Evolutionary conservation across 1,140 invertebrate genomes (phyloP).

Genomic region (Euura saliciscinereae): DNA sequence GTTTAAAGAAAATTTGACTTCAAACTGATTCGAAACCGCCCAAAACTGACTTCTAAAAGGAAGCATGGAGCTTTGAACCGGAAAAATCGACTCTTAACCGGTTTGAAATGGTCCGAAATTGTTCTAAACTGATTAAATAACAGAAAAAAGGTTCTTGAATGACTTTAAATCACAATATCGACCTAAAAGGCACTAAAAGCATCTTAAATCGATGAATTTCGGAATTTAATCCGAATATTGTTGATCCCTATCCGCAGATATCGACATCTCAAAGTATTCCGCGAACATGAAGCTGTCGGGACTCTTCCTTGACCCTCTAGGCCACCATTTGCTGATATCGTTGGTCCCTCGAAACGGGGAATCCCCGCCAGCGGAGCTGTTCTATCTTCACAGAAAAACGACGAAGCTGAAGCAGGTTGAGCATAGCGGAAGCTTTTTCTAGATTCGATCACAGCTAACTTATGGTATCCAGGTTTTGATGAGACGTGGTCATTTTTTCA

Average conservation of each 20-base stretch:
- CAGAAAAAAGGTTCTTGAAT: no score
- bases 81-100: no score
- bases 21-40: no score
- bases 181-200: no score
- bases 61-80: no score
- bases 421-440: conserved; percentile 5
- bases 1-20: no score
- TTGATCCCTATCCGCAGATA: conserved; percentile 58
- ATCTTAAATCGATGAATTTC: not conserved
- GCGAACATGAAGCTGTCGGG: conserved; percentile 69
- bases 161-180: no score
- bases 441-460: no score
- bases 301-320: conserved; percentile 86
- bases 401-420: conserved; percentile 69
- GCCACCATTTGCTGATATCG: conserved; percentile 82
- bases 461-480: no score
- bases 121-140: no score
- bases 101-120: no score
- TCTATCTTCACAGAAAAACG: conserved; percentile 75
- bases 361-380: conserved; percentile 71
- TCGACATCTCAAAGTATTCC: conserved; percentile 65
- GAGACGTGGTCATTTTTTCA: conserved; percentile 27
- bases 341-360: conserved; percentile 70
- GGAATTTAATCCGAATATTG: not conserved
- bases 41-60: no score